Conservation (phyloP, 2,113 vertebrate species). For the Cyprinodon brontotheroides region DNA sequence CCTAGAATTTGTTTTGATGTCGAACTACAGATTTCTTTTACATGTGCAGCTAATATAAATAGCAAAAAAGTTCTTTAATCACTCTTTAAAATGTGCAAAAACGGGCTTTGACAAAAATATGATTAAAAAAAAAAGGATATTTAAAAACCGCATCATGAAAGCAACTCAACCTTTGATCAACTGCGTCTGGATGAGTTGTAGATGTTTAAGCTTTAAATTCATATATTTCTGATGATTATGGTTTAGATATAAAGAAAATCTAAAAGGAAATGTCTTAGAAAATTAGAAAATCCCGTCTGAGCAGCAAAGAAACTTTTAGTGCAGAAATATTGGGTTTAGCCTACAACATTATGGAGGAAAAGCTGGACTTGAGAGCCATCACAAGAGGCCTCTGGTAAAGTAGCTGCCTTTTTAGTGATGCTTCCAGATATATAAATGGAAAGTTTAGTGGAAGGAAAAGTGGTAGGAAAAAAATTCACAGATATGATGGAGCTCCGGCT, state of each 20-base stretch:
- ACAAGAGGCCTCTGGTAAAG: background rate
- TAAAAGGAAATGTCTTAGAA: no score
- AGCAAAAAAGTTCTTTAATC: background rate
- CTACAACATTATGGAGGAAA: background rate
- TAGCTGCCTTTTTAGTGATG: no score
- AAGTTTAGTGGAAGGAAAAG: background rate
- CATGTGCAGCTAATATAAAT: background rate
- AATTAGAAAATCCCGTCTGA: no score
- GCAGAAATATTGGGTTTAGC: background rate
- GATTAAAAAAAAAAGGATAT: no score
- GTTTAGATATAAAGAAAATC: no score
- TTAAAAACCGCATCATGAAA: no score
- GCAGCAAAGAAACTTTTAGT: background rate
- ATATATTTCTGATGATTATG: no score
- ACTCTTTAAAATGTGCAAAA: background rate
- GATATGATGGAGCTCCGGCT: background rate
- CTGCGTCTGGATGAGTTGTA: no score
- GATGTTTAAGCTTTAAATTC: no score
- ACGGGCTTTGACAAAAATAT: no score
- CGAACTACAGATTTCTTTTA: background rate
- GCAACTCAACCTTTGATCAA: no score
- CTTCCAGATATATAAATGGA: background rate
- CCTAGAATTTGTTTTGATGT: constrained; percentile 31
- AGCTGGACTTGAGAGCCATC: background rate
- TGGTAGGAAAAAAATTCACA: background rate